Conservation (phyloP, 2,888 invertebrate genomes). For the Icerya purchasi region DNA sequence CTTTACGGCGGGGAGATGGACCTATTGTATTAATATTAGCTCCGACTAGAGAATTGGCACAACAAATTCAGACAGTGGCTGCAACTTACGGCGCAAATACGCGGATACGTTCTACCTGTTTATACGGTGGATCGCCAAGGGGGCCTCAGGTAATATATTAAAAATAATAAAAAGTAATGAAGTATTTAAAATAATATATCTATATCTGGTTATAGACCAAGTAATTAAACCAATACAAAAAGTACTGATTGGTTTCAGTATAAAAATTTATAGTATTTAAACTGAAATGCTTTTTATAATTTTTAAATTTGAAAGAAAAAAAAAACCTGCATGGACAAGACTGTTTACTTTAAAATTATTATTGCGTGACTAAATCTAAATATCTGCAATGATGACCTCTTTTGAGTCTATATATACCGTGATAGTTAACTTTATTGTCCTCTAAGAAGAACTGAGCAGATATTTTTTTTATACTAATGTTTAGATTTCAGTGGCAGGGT, state of each 20-base stretch:
- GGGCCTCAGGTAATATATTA: slow-evolving; percentile 24
- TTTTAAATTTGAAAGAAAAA: no score
- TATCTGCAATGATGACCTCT: neutral
- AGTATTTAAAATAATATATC: neutral
- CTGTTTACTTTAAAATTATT: neutral
- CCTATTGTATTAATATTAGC: slow-evolving; percentile 80
- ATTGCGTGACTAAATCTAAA: no score
- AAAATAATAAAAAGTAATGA: neutral
- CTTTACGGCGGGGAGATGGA: slow-evolving; percentile 69
- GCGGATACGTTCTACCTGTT: slow-evolving; percentile 32
- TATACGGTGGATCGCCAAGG: slow-evolving; percentile 40
- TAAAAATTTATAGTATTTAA: no score
- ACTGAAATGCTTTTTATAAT: no score
- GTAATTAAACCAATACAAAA: no score
- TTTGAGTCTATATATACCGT: neutral
- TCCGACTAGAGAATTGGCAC: slow-evolving; percentile 69
- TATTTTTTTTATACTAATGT: no score
- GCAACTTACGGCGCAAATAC: slow-evolving; percentile 25
- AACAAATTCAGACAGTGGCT: slow-evolving; percentile 60
- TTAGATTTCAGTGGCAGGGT: no score
- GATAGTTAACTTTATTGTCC: slow-evolving; percentile 1
- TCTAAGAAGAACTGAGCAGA: slow-evolving; percentile 5
- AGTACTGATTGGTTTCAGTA: no score
- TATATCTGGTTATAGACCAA: no score
- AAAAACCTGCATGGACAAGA: no score